Conservation (phyloP, 2,888 invertebrate species). For the Osmoderma eremita region DNA sequence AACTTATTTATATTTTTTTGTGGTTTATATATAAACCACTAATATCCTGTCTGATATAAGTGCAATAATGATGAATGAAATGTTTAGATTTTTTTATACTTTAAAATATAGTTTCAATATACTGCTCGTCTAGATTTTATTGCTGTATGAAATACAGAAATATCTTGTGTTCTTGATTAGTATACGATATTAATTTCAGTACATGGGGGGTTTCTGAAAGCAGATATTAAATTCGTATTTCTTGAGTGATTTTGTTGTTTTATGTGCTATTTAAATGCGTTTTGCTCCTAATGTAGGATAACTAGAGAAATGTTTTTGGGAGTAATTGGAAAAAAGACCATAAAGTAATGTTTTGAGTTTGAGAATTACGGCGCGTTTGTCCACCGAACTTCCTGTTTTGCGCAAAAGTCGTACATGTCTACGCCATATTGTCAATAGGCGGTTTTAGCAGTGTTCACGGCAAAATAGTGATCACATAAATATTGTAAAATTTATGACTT, state of each 20-base stretch:
- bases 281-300: not conserved
- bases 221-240: no score
- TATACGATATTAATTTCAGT: no score
- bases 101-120: no score
- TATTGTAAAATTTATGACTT: slow-evolving; percentile 43
- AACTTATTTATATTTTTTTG: slow-evolving; percentile 6
- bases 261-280: no score
- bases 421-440: slow-evolving; percentile 81
- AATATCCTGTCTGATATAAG: slow-evolving; percentile 3
- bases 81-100: not conserved
- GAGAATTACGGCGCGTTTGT: slow-evolving; percentile 47
- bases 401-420: slow-evolving; percentile 60
- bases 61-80: not conserved
- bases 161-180: no score
- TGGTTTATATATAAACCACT: slow-evolving; percentile 9
- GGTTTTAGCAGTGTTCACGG: slow-evolving; percentile 70
- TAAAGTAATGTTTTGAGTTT: slow-evolving; percentile 46
- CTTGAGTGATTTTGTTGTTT: no score
- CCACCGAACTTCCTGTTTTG: slow-evolving; percentile 56
- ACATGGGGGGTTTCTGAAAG: no score
- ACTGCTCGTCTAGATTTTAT: no score
- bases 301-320: not conserved
- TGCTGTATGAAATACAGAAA: no score
- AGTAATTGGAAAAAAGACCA: not conserved
- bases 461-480: slow-evolving; percentile 59